Evolutionary conservation across 2,888 invertebrate species (phyloP), one percentile per base, ranked within the genome.

Genomic region (Margaritifera margaritifera): DNA sequence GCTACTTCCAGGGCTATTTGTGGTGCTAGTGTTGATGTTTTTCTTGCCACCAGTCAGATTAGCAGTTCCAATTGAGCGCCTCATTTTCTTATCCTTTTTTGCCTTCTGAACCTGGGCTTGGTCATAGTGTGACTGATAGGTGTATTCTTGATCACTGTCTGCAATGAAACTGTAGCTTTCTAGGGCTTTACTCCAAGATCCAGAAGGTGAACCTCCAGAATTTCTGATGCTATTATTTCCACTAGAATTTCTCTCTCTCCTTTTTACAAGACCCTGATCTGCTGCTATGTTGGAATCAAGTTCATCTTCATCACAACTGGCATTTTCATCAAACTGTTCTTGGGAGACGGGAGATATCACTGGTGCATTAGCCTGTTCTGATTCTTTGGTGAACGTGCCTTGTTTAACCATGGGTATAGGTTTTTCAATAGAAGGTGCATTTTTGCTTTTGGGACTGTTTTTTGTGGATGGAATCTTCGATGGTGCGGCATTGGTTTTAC

Each of bases 371-470:
- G 68, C 71, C 6, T 83, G 77, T 24, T 86, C 79, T n/a, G 87
- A 82, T 81, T 96, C 96, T 90, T 96, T 97, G 0, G 96, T 95
- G 87, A 97, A 97, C 0, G 97, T 97, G 20, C 96, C 96, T 89
- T 97, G 96, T 50, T 97, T 92, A 78, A 95, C 94, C 4, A 82
- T 80, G 0, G 83, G 81, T 66, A 79, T 83, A 20, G 86, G 86
- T 68, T 83, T 72, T 24, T 83, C 84, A 15, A 65, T 50, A 50
- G 64, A 50, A 50, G 60, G 61, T 52, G 50, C 19, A 25, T 59
- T 62, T 24, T 66, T 65, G 20, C 58, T 57, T 31, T 61, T 50
- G 6, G 62, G 68, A 60, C 68, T 68, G 19, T 24, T 52, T 31
- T 72, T 72, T 8, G 51, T 54, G n/a, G 58, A 57, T 27, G 58